Evolutionary conservation across 2,888 invertebrate genomes (phyloP).

Genomic region (Andrena haemorrhoa): DNA sequence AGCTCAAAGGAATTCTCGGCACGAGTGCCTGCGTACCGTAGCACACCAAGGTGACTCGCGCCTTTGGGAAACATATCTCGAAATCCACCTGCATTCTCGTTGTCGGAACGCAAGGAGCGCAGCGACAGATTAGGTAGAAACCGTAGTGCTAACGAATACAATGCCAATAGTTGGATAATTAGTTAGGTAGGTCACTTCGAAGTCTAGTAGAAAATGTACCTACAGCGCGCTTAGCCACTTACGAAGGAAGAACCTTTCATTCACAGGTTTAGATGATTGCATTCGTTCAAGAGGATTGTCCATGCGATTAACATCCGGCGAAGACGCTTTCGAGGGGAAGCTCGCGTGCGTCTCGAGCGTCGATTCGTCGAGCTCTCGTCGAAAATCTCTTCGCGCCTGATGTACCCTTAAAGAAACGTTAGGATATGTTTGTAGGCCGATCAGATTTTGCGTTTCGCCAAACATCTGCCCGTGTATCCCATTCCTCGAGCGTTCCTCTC

Average conservation of each 20-base stretch:
- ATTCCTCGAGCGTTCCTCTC: not conserved
- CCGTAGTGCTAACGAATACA: constrained; percentile 17
- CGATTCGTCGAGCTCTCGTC: constrained; percentile 7
- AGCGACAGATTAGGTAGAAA: constrained; percentile 18
- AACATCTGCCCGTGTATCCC: constrained; percentile 30
- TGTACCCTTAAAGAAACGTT: constrained; percentile 60
- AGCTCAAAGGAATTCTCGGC: constrained; percentile 1
- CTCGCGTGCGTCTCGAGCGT: not conserved
- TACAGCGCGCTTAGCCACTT: constrained; percentile 60
- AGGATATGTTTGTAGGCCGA: constrained; percentile 69
- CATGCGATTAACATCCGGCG: constrained; percentile 65
- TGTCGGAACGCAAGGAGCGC: constrained; percentile 8
- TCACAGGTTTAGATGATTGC: constrained; percentile 65
- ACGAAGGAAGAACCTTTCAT: constrained; percentile 62
- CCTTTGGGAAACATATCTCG: not conserved
- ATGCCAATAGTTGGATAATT: constrained; percentile 18
- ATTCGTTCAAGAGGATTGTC: constrained; percentile 71
- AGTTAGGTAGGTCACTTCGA: constrained; percentile 49
- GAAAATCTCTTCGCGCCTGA: constrained; percentile 47
- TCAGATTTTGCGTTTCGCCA: constrained; percentile 41
- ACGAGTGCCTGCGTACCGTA: not conserved
- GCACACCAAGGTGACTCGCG: not conserved
- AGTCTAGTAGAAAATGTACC: constrained; percentile 64
- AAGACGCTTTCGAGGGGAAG: constrained; percentile 44
- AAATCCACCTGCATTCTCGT: not conserved